These are phyloP conservation scores for Euglossa dilemma DNA, from an alignment of 1,140 invertebrate genomes.

Conservation along the genomic window DNA sequence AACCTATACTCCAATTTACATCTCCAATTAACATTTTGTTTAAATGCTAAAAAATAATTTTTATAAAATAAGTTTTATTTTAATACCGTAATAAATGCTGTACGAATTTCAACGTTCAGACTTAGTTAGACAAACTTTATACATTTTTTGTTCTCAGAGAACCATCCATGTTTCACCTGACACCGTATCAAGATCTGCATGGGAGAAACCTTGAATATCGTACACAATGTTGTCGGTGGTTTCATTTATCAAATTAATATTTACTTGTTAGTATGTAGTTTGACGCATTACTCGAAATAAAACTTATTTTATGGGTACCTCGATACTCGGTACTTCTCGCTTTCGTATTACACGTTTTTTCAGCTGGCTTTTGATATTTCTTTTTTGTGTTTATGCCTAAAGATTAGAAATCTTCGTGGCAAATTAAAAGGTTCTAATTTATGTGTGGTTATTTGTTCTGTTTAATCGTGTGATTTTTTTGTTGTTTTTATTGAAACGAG, in stretches of 20 bases:
- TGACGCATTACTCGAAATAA: background rate
- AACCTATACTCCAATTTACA: too few relatives aligned
- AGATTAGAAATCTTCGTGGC: background rate
- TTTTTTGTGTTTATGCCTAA: background rate
- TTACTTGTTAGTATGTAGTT: slow-evolving; percentile 11
- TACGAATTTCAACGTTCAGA: background rate
- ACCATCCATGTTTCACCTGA: background rate
- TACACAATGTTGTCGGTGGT: slow-evolving; percentile 15
- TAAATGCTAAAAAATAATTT: too few relatives aligned
- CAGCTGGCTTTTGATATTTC: background rate
- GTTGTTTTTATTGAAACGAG: background rate
- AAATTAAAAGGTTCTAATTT: background rate
- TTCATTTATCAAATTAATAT: slow-evolving; percentile 22
- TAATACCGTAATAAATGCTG: background rate
- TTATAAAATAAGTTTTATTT: background rate
- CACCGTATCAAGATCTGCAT: slow-evolving; percentile 6
- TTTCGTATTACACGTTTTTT: background rate
- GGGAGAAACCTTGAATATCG: slow-evolving; percentile 12
- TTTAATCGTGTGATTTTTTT: background rate
- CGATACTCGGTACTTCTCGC: background rate
- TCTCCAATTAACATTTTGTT: too few relatives aligned
- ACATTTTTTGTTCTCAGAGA: slow-evolving; percentile 26
- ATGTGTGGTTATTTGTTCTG: background rate
- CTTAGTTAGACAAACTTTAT: slow-evolving; percentile 1
- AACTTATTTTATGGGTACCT: background rate